Evolutionary conservation across 2,797 vertebrate genomes (phyloP).

Genomic region (Amblyraja radiata): DNA sequence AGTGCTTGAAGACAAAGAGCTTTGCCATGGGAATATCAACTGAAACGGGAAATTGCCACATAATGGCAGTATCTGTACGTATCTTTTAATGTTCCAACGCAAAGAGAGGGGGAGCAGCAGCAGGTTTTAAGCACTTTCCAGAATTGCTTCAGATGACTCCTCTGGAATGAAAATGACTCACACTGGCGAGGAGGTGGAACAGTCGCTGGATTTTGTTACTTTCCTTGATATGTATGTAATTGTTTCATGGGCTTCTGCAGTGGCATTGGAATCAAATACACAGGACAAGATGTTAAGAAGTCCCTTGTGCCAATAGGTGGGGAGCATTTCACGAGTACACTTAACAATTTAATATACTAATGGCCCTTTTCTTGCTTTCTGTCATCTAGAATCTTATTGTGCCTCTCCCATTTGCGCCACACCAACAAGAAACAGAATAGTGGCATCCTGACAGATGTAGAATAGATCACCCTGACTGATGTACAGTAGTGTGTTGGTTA

Average conservation of each 20-base stretch:
- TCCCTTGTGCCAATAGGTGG: too few relatives aligned
- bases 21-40: not conserved
- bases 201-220: not conserved
- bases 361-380: not conserved
- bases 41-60: not conserved
- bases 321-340: too few relatives aligned
- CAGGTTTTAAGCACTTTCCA: not conserved
- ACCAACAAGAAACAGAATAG: not conserved
- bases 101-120: not conserved
- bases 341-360: not conserved
- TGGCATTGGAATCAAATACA: too few relatives aligned
- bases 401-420: not conserved
- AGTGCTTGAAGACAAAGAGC: not conserved
- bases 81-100: not conserved
- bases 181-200: not conserved
- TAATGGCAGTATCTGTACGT: not conserved
- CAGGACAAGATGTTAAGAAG: too few relatives aligned
- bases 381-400: not conserved
- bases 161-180: not conserved
- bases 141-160: not conserved
- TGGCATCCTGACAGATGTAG: too few relatives aligned
- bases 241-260: not conserved
- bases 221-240: not conserved
- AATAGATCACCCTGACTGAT: too few relatives aligned
- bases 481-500: too few relatives aligned